These are phyloP conservation scores for Acyrthosiphon pisum DNA, from an alignment of 1,140 invertebrate species.

Conservation along the genomic window DNA sequence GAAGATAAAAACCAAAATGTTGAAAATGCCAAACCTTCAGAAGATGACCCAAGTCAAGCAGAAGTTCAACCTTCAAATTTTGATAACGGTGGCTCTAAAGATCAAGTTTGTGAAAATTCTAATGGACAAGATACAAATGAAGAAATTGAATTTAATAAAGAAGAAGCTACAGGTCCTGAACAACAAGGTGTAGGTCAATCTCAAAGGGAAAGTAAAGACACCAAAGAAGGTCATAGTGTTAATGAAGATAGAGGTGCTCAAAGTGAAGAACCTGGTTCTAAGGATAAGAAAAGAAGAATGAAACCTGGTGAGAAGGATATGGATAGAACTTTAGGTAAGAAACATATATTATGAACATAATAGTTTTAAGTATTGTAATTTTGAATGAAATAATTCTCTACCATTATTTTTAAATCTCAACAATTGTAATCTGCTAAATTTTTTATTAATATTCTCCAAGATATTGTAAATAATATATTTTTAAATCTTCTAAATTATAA, in stretches of 20 bases:
- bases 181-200: conserved; percentile 69
- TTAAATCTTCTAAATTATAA: background rate
- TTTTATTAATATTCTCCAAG: background rate
- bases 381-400: conserved; percentile 59
- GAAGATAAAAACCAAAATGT: conserved; percentile 64
- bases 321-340: conserved; percentile 70
- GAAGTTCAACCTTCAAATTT: conserved; percentile 60
- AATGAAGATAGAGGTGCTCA: conserved; percentile 62
- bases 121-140: conserved; percentile 56
- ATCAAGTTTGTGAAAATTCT: conserved; percentile 60
- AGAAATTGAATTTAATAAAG: conserved; percentile 41
- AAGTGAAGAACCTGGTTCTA: conserved; percentile 62
- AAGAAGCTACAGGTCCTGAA: conserved; percentile 62
- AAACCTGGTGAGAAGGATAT: conserved; percentile 70
- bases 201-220: conserved; percentile 67
- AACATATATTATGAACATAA: background rate
- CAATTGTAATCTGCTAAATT: background rate
- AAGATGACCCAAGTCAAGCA: conserved; percentile 67
- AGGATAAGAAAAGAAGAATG: conserved; percentile 65
- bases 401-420: background rate
- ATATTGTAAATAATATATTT: background rate
- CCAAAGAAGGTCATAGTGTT: conserved; percentile 70
- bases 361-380: background rate
- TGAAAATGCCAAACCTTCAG: conserved; percentile 67
- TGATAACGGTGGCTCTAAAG: conserved; percentile 61